These are phyloP conservation scores for Tinea semifulvella DNA, from an alignment of 2,888 invertebrate genomes.

Conservation along the genomic window DNA sequence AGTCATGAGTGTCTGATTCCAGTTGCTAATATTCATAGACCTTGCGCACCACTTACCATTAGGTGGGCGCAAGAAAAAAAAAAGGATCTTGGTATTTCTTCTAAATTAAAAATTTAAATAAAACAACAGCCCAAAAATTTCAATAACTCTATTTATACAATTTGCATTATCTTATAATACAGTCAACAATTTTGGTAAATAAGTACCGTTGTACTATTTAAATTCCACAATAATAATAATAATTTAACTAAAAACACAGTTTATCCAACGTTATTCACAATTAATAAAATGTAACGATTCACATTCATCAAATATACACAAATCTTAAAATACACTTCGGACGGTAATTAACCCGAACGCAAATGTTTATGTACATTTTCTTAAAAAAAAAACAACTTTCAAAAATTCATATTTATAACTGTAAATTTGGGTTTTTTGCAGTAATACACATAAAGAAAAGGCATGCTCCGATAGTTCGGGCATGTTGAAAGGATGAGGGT, in stretches of 20 bases:
- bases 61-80: too few species aligned
- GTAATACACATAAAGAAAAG: too few species aligned
- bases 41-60: too few species aligned
- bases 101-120: too few species aligned
- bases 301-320: constrained; percentile 6
- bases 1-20: too few species aligned
- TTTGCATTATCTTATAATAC: constrained; percentile 63
- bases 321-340: constrained; percentile 22
- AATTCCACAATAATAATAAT: constrained; percentile 62
- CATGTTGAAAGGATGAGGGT: too few species aligned
- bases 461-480: too few species aligned
- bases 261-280: constrained; percentile 3
- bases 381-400: constrained; percentile 20
- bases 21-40: too few species aligned
- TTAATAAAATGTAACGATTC: constrained; percentile 3
- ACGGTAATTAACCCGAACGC: constrained; percentile 31
- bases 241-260: constrained; percentile 56
- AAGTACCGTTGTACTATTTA: constrained; percentile 44
- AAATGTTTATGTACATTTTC: constrained; percentile 18
- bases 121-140: constrained; percentile 34
- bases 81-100: too few species aligned
- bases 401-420: too few species aligned
- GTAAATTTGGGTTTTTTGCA: too few species aligned
- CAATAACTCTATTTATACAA: constrained; percentile 64
- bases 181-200: constrained; percentile 60